These are phyloP conservation scores for Selenia dentaria DNA, from an alignment of 2,888 invertebrate genomes.

Conservation along the genomic window DNA sequence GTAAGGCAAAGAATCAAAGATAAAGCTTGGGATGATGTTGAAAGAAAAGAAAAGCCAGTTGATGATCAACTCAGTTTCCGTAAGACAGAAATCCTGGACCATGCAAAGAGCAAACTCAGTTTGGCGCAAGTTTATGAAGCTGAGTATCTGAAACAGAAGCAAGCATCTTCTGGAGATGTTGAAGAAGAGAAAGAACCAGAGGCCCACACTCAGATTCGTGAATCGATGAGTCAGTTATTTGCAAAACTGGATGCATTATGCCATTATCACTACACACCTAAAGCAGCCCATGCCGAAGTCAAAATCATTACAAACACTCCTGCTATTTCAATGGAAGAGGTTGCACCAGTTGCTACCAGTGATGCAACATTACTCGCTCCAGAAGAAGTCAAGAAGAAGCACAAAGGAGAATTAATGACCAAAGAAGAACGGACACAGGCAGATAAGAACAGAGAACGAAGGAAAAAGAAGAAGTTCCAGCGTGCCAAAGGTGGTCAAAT, in stretches of 20 bases:
- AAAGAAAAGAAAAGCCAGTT: conserved; percentile 92
- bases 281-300: conserved; percentile 92
- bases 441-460: conserved; percentile 94
- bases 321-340: conserved; percentile 97
- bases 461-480: conserved; percentile 94
- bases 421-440: conserved; percentile 93
- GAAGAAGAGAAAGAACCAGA: conserved; percentile 88
- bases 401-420: conserved; percentile 84
- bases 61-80: conserved; percentile 93
- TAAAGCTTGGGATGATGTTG: conserved; percentile 97
- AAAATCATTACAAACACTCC: conserved; percentile 96
- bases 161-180: conserved; percentile 81
- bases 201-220: conserved; percentile 91
- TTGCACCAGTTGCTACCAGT: conserved; percentile 94
- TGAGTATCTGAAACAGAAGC: conserved; percentile 90
- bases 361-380: conserved; percentile 95
- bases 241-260: conserved; percentile 95
- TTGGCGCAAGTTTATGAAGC: conserved; percentile 97
- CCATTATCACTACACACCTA: conserved; percentile 97
- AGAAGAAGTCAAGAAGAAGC: conserved; percentile 92
- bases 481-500: conserved; percentile 69
- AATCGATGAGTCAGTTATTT: conserved; percentile 91
- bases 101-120: conserved; percentile 97
- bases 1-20: conserved; percentile 97
- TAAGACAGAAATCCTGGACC: conserved; percentile 94